Conservation (phyloP, 1,140 invertebrate species). For the Choristoneura fumiferana region DNA sequence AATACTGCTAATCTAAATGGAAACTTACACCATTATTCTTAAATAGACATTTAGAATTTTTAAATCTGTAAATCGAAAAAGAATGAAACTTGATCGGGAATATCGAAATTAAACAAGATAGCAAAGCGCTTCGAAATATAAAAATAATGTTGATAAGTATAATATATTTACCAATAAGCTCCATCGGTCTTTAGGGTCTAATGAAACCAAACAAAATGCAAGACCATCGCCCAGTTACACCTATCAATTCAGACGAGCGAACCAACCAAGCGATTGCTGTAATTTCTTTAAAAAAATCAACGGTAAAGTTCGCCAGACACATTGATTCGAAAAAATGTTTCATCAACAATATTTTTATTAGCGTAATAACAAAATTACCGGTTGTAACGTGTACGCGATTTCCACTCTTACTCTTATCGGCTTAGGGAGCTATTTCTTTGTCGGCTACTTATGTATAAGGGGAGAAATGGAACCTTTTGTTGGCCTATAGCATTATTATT, state of each 20-base stretch:
- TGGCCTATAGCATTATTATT: slow-evolving; percentile 78
- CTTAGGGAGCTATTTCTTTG: slow-evolving; percentile 58
- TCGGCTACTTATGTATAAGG: slow-evolving; percentile 50
- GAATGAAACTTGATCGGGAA: too few relatives aligned
- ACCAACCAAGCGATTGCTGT: slow-evolving; percentile 62
- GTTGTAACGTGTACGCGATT: slow-evolving; percentile 56
- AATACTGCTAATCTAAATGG: neutral
- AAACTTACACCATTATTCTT: too few relatives aligned
- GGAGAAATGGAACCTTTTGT: slow-evolving; percentile 77
- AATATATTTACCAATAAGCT: neutral
- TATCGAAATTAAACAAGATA: neutral
- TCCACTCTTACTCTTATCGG: slow-evolving; percentile 54
- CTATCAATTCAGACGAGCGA: slow-evolving; percentile 63
- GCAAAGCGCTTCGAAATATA: too few relatives aligned
- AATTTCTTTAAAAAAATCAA: slow-evolving; percentile 72
- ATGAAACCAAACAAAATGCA: slow-evolving; percentile 37
- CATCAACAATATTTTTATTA: slow-evolving; percentile 78
- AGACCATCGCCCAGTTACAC: slow-evolving; percentile 45
- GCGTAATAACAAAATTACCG: slow-evolving; percentile 77
- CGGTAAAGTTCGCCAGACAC: slow-evolving; percentile 72
- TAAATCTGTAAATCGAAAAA: too few relatives aligned
- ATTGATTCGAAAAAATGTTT: slow-evolving; percentile 75
- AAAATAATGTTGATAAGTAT: neutral
- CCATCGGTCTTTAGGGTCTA: slow-evolving; percentile 10
- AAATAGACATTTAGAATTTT: too few relatives aligned